phyloP scores from a whole-genome alignment of 2,797 vertebrate species.

The Hirundo rustica region DNA sequence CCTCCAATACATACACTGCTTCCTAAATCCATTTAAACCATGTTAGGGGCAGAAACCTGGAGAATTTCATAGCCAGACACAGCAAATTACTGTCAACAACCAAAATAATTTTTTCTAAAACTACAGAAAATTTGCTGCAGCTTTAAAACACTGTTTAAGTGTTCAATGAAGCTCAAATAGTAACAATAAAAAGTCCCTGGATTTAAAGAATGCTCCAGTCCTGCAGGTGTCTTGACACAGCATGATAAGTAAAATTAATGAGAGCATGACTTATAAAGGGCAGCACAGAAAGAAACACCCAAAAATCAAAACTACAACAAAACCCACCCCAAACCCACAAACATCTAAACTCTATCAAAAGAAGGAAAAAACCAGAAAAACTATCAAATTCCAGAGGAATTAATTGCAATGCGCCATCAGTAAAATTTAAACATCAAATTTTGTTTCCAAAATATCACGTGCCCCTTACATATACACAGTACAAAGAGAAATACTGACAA shows the following conservation, averaged over 20 bases:
- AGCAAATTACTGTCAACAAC: background rate
- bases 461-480: background rate
- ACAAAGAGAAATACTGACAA: background rate
- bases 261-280: background rate
- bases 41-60: background rate
- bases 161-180: background rate
- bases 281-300: background rate
- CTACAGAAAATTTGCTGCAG: background rate
- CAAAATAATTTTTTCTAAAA: background rate
- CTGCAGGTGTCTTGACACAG: background rate
- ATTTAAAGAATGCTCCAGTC: background rate
- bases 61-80: background rate
- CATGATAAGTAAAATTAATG: background rate
- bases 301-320: background rate
- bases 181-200: accelerated
- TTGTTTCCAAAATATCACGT: background rate
- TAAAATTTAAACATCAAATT: background rate
- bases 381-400: background rate
- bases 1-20: background rate
- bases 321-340: background rate
- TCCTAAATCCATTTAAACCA: background rate
- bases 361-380: background rate
- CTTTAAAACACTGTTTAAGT: background rate
- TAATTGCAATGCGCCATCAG: background rate
- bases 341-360: background rate